A percentile compares a stretch with the other conserved stretches of the same genome.
Conservation (phyloP, 2,888 invertebrate species). For the Notodonta ziczac region DNA sequence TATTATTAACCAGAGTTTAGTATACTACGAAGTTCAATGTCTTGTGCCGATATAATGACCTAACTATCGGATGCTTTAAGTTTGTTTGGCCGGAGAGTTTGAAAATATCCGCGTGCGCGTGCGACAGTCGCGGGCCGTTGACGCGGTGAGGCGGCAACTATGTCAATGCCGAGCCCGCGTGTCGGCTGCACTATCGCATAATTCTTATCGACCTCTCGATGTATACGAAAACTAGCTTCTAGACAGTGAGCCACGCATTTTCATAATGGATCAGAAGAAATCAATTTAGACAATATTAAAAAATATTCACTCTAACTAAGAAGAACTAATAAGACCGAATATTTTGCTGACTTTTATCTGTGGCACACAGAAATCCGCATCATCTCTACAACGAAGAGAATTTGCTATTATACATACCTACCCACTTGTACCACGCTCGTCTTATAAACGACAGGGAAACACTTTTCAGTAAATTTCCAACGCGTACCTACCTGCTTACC, state of each 20-base stretch:
- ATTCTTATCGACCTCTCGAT: constrained; percentile 76
- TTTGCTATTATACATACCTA: not conserved
- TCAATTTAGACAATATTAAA: constrained; percentile 1
- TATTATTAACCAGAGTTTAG: constrained; percentile 22
- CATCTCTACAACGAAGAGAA: not conserved
- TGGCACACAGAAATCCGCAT: not conserved
- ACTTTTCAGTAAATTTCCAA: no score
- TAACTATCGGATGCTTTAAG: constrained; percentile 19
- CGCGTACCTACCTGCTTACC: no score
- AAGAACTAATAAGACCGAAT: not conserved
- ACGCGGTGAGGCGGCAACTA: constrained; percentile 66
- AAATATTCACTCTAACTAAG: not conserved
- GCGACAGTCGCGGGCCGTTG: constrained; percentile 53
- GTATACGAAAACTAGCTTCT: constrained; percentile 58
- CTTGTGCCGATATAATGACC: constrained; percentile 28
- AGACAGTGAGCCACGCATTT: constrained; percentile 20
- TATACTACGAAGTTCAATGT: constrained; percentile 23
- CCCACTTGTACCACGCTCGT: not conserved
- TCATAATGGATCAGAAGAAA: constrained; percentile 6
- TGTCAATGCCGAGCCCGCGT: constrained; percentile 76
- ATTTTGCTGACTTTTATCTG: constrained; percentile 1
- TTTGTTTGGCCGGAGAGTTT: constrained; percentile 18
- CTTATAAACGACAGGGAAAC: no score
- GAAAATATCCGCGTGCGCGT: constrained; percentile 38
- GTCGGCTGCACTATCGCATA: constrained; percentile 64